Conservation (phyloP, 1,140 invertebrate genomes). For the Pseudachorutes palmiensis region DNA sequence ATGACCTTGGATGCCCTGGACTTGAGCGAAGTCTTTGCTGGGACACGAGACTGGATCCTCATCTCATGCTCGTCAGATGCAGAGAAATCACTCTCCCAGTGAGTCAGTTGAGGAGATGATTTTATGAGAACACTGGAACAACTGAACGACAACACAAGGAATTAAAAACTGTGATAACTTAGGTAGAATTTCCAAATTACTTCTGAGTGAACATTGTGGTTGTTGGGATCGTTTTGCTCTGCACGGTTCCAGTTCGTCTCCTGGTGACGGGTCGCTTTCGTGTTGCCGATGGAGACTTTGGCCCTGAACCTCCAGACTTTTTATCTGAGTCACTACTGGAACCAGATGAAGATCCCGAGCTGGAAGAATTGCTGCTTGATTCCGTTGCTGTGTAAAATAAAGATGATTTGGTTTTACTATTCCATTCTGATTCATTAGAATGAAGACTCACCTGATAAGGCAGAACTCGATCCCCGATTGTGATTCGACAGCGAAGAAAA, state of each 20-base stretch:
- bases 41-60: conserved; percentile 18
- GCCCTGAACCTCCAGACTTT: not conserved
- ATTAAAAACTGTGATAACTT: too few relatives aligned
- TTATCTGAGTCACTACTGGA: conserved; percentile 28
- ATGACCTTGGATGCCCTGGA: conserved; percentile 13
- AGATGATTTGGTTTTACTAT: not conserved
- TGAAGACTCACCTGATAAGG: conserved; percentile 15
- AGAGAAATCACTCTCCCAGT: conserved; percentile 34
- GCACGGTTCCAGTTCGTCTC: too few relatives aligned
- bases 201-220: conserved; percentile 31
- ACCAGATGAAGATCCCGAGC: conserved; percentile 23
- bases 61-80: conserved; percentile 23
- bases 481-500: not conserved
- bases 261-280: conserved; percentile 27
- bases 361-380: conserved; percentile 19
- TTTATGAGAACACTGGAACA: conserved; percentile 15
- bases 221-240: conserved; percentile 32
- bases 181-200: too few relatives aligned
- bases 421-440: not conserved
- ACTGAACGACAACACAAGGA: not conserved
- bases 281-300: conserved; percentile 12
- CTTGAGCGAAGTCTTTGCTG: conserved; percentile 30
- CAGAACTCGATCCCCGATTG: conserved; percentile 16
- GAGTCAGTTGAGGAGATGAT: conserved; percentile 13
- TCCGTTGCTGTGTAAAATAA: not conserved